Conservation (phyloP, 92 coral and sea anemone genomes). For the Ricordea florida region DNA sequence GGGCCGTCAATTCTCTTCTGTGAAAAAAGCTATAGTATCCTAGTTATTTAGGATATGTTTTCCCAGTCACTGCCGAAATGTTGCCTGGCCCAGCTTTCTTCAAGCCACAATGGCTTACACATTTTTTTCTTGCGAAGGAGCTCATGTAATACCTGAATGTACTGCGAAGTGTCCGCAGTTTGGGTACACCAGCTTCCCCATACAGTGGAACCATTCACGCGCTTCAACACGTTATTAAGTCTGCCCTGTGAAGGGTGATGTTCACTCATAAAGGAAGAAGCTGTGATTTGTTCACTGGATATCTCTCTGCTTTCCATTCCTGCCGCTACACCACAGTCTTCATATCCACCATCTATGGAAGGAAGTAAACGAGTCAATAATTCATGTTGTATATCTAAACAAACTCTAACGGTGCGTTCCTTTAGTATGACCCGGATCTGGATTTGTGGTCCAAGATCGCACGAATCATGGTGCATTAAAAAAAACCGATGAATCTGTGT, state of each 20-base stretch:
- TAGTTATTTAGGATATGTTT: no score
- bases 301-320: slow-evolving; percentile 77
- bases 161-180: slow-evolving; percentile 25
- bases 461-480: no score
- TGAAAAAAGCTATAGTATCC: no score
- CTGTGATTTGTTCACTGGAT: slow-evolving; percentile 53
- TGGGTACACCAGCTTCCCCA: slow-evolving; percentile 90
- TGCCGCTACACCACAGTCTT: slow-evolving; percentile 67
- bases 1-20: neutral
- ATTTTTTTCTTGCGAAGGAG: neutral
- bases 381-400: no score
- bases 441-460: no score
- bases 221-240: slow-evolving; percentile 44
- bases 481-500: no score
- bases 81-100: no score
- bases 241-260: slow-evolving; percentile 62
- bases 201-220: slow-evolving; percentile 33
- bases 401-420: no score
- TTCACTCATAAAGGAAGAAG: slow-evolving; percentile 46
- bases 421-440: no score
- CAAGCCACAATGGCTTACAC: no score
- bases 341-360: slow-evolving; percentile 20
- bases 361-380: neutral
- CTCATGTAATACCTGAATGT: slow-evolving; percentile 68
- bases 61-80: no score